phyloP scores from a whole-genome alignment of 2,113 vertebrate species.

The Oophaga pumilio region DNA sequence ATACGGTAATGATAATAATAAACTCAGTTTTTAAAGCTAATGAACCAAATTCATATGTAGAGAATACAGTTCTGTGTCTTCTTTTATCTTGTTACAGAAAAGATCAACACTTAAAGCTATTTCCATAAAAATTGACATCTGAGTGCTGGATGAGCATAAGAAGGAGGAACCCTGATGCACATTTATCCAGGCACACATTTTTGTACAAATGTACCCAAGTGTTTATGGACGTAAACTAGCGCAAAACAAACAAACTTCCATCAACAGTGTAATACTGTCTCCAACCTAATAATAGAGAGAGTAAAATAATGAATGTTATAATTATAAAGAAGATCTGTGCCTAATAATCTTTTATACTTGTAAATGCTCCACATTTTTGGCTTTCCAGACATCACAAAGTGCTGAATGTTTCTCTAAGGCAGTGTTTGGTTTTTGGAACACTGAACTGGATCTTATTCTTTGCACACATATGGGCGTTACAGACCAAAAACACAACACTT shows the following conservation, averaged over 20 bases:
- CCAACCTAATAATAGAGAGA: conserved; percentile 16
- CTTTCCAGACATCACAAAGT: background rate
- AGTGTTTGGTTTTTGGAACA: conserved; percentile 27
- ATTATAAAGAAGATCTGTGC: conserved; percentile 23
- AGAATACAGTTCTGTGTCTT: background rate
- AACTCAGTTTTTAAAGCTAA: background rate
- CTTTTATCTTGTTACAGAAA: conserved; percentile 15
- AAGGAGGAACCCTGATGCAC: background rate
- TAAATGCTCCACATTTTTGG: conserved; percentile 39
- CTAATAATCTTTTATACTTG: conserved; percentile 32
- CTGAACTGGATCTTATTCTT: conserved; percentile 3
- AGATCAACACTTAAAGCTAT: background rate
- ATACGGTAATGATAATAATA: background rate
- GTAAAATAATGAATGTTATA: conserved; percentile 17
- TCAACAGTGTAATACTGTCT: background rate
- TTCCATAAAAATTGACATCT: conserved; percentile 57
- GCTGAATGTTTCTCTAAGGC: conserved; percentile 2
- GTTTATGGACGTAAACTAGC: conserved; percentile 22
- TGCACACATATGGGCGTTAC: background rate
- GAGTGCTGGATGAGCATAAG: background rate
- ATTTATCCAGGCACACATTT: conserved; percentile 4
- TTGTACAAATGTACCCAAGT: background rate
- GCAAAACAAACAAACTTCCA: conserved; percentile 28
- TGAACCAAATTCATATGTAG: background rate
- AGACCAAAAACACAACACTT: conserved; percentile 31